phyloP scores from a whole-genome alignment of 2,113 vertebrate genomes.

The Calidris pygmaea region DNA sequence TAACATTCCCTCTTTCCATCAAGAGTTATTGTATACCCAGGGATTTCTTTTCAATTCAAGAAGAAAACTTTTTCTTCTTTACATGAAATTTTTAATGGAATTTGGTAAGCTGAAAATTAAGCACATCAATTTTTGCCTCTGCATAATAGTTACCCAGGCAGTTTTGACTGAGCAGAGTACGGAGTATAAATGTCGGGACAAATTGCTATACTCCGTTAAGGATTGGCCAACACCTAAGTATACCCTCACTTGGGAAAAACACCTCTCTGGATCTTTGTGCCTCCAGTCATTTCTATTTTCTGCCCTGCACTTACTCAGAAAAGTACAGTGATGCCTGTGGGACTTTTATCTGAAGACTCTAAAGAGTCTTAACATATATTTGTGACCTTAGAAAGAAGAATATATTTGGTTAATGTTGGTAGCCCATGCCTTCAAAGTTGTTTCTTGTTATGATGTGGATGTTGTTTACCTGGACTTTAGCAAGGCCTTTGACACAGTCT shows the following conservation, averaged over 20 bases:
- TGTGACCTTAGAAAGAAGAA: neutral
- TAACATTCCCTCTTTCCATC: neutral
- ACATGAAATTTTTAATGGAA: neutral
- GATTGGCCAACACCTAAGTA: neutral
- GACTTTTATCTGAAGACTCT: neutral
- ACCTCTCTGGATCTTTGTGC: neutral
- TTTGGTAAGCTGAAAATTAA: neutral
- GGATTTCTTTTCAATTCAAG: neutral
- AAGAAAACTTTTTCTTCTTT: neutral
- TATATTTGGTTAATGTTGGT: neutral
- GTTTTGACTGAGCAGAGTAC: neutral
- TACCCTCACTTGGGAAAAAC: neutral
- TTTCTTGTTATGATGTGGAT: neutral
- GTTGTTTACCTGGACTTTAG: too few species aligned
- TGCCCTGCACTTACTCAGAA: neutral
- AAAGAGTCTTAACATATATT: accelerated
- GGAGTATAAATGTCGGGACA: neutral
- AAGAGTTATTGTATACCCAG: neutral
- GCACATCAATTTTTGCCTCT: neutral
- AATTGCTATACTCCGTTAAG: neutral
- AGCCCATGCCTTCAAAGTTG: neutral
- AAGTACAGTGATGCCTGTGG: neutral
- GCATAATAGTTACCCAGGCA: neutral
- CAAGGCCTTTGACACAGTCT: too few species aligned
- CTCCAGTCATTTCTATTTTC: neutral